Conservation (phyloP, 2,888 invertebrate genomes). For the Oscheius myriophilus region DNA sequence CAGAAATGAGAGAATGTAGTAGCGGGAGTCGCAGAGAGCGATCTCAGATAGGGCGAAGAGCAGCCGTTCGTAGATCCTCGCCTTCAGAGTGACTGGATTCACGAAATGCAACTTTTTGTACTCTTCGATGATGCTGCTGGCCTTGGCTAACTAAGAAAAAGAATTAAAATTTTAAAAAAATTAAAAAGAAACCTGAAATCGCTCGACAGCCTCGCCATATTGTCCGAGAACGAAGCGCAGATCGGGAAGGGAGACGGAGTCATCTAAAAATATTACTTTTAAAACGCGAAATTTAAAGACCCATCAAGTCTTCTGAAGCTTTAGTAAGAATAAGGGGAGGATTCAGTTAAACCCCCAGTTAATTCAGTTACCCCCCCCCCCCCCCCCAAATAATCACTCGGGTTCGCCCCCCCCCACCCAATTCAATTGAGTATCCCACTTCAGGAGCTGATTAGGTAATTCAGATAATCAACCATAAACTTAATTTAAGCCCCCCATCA, state of each 20-base stretch:
- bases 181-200: not conserved
- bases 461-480: too few species aligned
- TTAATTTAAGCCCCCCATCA: too few species aligned
- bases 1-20: constrained; percentile 13
- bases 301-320: too few species aligned
- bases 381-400: too few species aligned
- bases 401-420: too few species aligned
- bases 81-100: not conserved
- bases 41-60: constrained; percentile 2
- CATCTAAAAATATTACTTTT: not conserved
- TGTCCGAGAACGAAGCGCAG: not conserved
- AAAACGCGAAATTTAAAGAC: too few species aligned
- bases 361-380: too few species aligned
- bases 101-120: not conserved
- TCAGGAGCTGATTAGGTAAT: too few species aligned
- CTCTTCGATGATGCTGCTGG: not conserved
- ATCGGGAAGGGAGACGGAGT: not conserved
- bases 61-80: not conserved
- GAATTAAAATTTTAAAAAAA: not conserved
- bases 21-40: constrained; percentile 5
- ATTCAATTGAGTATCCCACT: too few species aligned
- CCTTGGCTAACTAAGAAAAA: constrained; percentile 1
- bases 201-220: constrained; percentile 1
- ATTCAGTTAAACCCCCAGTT: too few species aligned
- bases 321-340: too few species aligned